Conservation (phyloP, 2,113 vertebrate genomes). For the Colinus virginianus region DNA sequence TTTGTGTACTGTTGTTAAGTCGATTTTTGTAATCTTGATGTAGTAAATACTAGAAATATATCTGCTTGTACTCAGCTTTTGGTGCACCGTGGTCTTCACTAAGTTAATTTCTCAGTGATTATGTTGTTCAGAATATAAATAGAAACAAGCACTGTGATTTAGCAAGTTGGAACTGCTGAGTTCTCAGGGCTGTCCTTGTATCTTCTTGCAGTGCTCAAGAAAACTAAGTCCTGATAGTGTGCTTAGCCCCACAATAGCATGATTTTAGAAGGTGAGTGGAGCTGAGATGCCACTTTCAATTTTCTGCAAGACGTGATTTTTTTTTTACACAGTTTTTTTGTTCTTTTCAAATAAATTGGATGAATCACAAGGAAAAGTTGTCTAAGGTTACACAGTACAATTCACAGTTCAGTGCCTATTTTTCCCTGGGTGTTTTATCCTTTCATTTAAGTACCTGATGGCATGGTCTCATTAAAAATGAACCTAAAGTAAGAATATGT, state of each 20-base stretch:
- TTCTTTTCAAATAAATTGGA: not conserved
- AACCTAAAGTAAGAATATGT: not conserved
- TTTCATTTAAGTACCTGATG: not conserved
- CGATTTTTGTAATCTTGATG: no score
- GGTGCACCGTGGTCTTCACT: not conserved
- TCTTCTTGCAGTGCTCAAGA: not conserved
- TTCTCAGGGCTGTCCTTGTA: not conserved
- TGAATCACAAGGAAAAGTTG: not conserved
- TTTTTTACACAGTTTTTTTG: not conserved
- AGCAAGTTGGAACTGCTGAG: not conserved
- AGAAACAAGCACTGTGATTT: not conserved
- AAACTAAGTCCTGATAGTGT: not conserved
- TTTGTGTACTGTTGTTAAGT: not conserved
- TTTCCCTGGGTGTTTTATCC: not conserved
- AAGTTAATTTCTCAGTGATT: not conserved
- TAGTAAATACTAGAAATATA: not conserved
- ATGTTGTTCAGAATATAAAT: not conserved
- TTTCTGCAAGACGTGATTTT: slow-evolving; percentile 9
- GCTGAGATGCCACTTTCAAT: not conserved
- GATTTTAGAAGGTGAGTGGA: not conserved
- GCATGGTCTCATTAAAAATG: not conserved
- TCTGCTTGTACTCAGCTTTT: not conserved
- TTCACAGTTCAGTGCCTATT: not conserved
- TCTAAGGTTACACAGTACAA: not conserved
- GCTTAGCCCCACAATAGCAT: not conserved